Percentiles rank a stretch among this genome's conserved stretches.
phyloP scores from a whole-genome alignment of 2,113 vertebrate genomes.

The Nesogale talazaci region DNA sequence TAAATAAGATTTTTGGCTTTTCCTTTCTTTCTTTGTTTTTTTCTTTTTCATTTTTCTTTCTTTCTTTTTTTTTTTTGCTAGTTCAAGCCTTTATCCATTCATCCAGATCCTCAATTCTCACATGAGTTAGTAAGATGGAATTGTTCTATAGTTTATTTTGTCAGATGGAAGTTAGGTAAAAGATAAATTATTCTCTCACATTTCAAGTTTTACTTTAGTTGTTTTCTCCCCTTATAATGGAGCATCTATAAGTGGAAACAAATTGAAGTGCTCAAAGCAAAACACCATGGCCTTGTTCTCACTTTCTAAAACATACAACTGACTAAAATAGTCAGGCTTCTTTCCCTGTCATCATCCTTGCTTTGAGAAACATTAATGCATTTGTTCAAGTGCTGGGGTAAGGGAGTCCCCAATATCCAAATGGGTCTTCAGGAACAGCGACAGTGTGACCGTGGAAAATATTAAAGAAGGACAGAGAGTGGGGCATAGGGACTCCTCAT shows the following conservation, averaged over 20 bases:
- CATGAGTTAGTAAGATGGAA: not conserved
- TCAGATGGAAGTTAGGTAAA: constrained; percentile 3
- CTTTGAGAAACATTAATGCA: not conserved
- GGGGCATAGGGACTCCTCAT: too few species aligned
- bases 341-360: not conserved
- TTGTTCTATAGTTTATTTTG: not conserved
- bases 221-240: not conserved
- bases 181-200: not conserved
- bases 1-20: not conserved
- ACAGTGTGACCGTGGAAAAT: too few species aligned
- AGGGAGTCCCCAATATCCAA: too few species aligned
- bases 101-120: not conserved
- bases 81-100: not conserved
- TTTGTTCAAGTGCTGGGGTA: not conserved
- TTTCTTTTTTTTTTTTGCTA: not conserved
- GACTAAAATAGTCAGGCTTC: not conserved
- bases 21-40: too few species aligned
- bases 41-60: too few species aligned
- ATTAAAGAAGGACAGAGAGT: too few species aligned
- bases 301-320: not conserved
- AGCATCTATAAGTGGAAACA: not conserved
- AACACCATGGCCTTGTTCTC: not conserved
- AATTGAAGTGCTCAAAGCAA: not conserved
- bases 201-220: not conserved
- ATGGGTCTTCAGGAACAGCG: too few species aligned